Base-by-base conservation (phyloP, 2,888 invertebrate species). In the Apoda limacodes region DNA sequence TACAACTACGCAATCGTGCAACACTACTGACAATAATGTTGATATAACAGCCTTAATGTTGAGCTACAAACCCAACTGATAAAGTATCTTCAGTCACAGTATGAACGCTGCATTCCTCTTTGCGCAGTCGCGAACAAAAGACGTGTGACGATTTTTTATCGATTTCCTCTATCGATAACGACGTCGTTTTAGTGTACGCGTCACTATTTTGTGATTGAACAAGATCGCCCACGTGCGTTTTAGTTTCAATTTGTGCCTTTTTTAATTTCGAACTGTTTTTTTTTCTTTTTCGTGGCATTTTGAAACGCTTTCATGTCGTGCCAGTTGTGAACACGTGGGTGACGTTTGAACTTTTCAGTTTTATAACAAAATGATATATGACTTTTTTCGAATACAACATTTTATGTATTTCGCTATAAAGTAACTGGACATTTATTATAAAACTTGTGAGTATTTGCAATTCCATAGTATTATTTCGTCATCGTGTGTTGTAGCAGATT, bases 351-450 rank as follows among this genome's bases (percentile, higher is more conserved):
- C 28, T 12, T 30, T 17, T n/a, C n/a, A n/a, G n/a, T 30, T 39
- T 46, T 34, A 41, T 35, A 40, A 49, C 51, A 63, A 60, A 48
- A 68, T 69, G 68, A 40, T 60, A 51, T 46, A 55, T 48, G 52
- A 49, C 42, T 45, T 39, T 32, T 46, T 34, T 37, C 47, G 50
- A 37, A 57, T 55, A 58, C 61, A 64, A 39, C 43, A 65, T 59
- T 63, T 58, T 40, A 39, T 64, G 50, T 61, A 69, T 54, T 69
- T 67, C 25, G 45, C 68, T 32, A 69, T 69, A 52, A 67, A 69
- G 50, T 67, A 68, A 56, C 26, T 22, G 12, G 20, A n/a, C n/a
- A n/a, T 17, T 17, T 17, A 6, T 17, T 17, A 17, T 6, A 17
- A 17, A 17, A 7, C 5, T 17, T 17, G 7, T 5, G 7, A 17